These are phyloP conservation scores for Fukomys damarensis DNA, from an alignment of 2,113 vertebrate species.

Conservation along the genomic window DNA sequence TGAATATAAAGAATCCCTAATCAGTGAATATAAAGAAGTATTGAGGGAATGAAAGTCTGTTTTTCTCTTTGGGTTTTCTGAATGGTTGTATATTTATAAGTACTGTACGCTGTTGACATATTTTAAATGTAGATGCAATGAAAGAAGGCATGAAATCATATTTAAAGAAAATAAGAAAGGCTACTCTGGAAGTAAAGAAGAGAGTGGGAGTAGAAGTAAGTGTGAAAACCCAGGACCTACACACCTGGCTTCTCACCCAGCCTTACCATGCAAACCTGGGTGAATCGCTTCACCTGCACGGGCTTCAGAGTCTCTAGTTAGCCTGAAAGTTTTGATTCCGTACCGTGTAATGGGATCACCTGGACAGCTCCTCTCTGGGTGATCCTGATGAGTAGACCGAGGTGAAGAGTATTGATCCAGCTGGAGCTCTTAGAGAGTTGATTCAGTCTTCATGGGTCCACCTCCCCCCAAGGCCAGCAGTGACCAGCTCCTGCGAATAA, in stretches of 20 bases:
- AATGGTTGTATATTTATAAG: not conserved
- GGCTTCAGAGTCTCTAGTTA: not conserved
- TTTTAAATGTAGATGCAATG: not conserved
- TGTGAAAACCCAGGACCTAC: not conserved
- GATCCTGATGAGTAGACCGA: not conserved
- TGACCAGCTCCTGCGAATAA: not conserved
- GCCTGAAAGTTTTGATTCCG: not conserved
- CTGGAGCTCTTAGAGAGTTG: not conserved
- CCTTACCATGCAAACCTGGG: not conserved
- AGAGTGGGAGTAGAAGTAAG: rapidly evolving
- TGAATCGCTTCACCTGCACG: not conserved
- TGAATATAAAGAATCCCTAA: not conserved
- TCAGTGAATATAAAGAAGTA: not conserved
- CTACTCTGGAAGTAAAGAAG: not conserved
- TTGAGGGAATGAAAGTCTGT: not conserved
- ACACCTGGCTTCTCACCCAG: not conserved
- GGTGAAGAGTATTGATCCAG: not conserved
- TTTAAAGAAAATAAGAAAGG: not conserved
- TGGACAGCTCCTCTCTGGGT: not conserved
- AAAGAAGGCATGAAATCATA: not conserved
- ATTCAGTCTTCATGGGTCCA: not conserved
- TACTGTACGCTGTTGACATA: not conserved
- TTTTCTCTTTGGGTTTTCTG: not conserved
- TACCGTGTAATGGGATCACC: not conserved
- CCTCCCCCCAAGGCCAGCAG: not conserved